Percentiles rank a stretch among this genome's conserved stretches.
phyloP scores from a whole-genome alignment of 1,140 invertebrate genomes.

The Chrysomallon squamiferum region DNA sequence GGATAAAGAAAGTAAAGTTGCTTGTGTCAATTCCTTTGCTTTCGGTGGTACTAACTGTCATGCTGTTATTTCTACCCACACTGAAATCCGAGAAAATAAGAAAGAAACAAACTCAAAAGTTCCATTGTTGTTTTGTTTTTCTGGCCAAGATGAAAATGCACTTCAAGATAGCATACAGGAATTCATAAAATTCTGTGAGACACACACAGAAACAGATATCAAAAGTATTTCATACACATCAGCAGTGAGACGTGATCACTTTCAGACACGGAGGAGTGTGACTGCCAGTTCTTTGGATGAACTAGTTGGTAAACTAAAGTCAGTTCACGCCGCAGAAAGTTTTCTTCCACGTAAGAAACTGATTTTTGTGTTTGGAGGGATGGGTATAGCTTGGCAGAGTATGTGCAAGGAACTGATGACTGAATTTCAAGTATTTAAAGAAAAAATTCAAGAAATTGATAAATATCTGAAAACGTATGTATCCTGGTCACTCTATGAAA shows the following conservation, averaged over 20 bases:
- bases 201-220: background rate
- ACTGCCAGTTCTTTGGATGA: background rate
- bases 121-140: slow-evolving; percentile 9
- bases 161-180: slow-evolving; percentile 1
- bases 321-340: background rate
- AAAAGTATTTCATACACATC: background rate
- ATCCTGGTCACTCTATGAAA: slow-evolving; percentile 20
- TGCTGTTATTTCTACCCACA: slow-evolving; percentile 25
- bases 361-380: slow-evolving; percentile 45
- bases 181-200: background rate
- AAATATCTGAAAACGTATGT: slow-evolving; percentile 19
- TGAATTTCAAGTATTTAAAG: slow-evolving; percentile 16
- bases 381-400: slow-evolving; percentile 38
- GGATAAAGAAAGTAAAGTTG: slow-evolving; percentile 56
- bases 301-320: background rate
- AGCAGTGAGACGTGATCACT: background rate
- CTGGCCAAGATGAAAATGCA: background rate
- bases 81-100: background rate
- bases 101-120: background rate
- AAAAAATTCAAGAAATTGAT: slow-evolving; percentile 30
- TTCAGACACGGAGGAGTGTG: background rate
- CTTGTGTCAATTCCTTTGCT: slow-evolving; percentile 48
- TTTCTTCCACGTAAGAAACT: background rate
- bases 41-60: slow-evolving; percentile 53
- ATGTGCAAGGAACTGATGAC: slow-evolving; percentile 38